Evolutionary conservation across 2,113 vertebrate species (phyloP), one percentile per base, ranked within the genome.

Genomic region (Seriola dumerili): DNA sequence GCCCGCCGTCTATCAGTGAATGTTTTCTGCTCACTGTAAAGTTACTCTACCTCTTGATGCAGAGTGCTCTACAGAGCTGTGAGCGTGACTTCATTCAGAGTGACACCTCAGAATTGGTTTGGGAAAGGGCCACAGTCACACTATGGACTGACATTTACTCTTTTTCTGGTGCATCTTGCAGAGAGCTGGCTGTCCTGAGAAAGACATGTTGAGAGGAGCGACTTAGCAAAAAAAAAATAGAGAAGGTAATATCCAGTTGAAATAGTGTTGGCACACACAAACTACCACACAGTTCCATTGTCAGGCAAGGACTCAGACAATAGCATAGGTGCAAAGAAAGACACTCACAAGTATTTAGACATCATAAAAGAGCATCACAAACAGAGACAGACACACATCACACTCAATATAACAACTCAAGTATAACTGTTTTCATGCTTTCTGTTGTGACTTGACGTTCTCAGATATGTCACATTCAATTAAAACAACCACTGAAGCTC

Each of bases 391-490:
- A 71, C 42, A 52, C n/a, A 25, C 34, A 23, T 34, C 40, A 38
- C 25, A 23, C 54, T 66, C 58, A 76, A 34, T 63, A 29, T 23
- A 44, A 23, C 57, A 40, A n/a, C 65, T 58, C 46, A 23, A 65
- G 61, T 65, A 34, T 9, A 14, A 76, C 58, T 76, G 21, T 38
- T 71, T 72, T 70, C 38, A 12, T 59, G 61, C 42, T 23, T 50
- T 69, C 54, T 67, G 65, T 74, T 80, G 21, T n/a, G 50, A 71
- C 67, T 76, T 74, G 61, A 52, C 42, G 36, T 68, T 58, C 21
- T 0, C 55, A 75, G 64, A 83, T 77, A 70, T 75, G 44, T 86
- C 63, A 80, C 67, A 79, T 85, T 86, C 48, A 88, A 85, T 86
- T 88, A 85, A 85, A 84, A 62, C 32, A 66, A 75, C 46, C 25